These are phyloP conservation scores for Stegostoma tigrinum DNA, from an alignment of 2,113 vertebrate genomes.

Conservation along the genomic window DNA sequence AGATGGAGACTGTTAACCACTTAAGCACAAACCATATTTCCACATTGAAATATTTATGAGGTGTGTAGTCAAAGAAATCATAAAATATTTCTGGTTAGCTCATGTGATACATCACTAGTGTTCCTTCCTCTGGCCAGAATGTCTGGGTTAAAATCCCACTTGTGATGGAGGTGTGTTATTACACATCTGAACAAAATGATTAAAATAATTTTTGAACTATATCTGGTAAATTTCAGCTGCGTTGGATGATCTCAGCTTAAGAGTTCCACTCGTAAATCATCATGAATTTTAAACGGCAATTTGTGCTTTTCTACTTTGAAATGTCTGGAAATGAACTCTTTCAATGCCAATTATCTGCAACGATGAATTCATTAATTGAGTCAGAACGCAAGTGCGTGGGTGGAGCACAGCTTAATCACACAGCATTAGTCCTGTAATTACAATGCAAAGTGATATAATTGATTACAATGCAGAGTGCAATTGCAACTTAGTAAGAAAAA, in stretches of 20 bases:
- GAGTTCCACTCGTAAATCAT: not conserved
- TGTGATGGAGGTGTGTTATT: too few relatives aligned
- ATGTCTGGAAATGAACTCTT: not conserved
- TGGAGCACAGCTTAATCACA: not conserved
- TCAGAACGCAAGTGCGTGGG: not conserved
- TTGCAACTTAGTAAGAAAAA: not conserved
- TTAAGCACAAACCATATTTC: not conserved
- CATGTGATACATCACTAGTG: too few relatives aligned
- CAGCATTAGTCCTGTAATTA: not conserved
- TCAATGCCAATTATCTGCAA: not conserved
- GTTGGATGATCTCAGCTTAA: not conserved
- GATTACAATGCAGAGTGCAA: not conserved
- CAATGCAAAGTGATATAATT: not conserved
- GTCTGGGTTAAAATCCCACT: too few relatives aligned
- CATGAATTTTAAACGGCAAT: not conserved
- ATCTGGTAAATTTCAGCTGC: not conserved
- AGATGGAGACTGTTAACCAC: slow-evolving; percentile 11
- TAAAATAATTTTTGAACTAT: too few relatives aligned
- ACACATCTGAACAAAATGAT: too few relatives aligned
- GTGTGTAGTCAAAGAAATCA: not conserved
- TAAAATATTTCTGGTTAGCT: not conserved
- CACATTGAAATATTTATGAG: slow-evolving; percentile 15
- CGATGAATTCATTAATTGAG: not conserved
- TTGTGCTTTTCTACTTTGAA: not conserved
- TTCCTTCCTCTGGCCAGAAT: too few relatives aligned